Evolutionary conservation across 2,113 vertebrate genomes (phyloP).

Genomic region (Pomatorhinus ruficollis): DNA sequence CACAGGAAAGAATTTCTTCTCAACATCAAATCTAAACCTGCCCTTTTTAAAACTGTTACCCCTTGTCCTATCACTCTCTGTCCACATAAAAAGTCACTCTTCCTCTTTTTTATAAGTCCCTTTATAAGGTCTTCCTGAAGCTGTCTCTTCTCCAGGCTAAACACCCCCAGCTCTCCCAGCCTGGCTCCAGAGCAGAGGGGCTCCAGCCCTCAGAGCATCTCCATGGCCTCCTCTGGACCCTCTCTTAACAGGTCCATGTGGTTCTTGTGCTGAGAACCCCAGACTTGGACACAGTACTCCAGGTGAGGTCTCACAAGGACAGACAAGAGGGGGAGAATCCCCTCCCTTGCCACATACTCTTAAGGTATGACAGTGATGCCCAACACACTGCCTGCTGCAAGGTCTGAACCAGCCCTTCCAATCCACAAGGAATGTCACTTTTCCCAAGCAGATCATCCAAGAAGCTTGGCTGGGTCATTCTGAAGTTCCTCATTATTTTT

Average conservation of each 20-base stretch:
- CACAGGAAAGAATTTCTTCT: neutral
- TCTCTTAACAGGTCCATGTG: neutral
- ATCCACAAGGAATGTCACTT: neutral
- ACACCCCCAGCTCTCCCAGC: neutral
- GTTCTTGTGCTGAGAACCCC: neutral
- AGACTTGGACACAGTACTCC: neutral
- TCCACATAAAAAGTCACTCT: neutral
- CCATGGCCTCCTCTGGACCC: neutral
- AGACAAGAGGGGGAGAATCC: neutral
- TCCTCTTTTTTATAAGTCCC: neutral
- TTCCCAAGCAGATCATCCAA: rapidly evolving
- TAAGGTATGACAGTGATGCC: rapidly evolving
- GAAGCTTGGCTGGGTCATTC: neutral
- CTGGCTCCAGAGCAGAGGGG: neutral
- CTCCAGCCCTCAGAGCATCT: neutral
- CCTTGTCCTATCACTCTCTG: neutral
- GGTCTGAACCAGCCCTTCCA: neutral
- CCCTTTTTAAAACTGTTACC: neutral
- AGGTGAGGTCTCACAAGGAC: neutral
- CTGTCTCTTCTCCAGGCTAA: neutral
- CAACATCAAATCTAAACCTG: neutral
- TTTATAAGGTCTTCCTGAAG: neutral
- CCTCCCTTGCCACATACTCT: neutral
- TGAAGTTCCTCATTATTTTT: neutral
- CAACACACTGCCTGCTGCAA: neutral